Evolutionary conservation across 2,113 vertebrate species (phyloP), one percentile per base, ranked within the genome.

Genomic region (Cebus imitator): DNA sequence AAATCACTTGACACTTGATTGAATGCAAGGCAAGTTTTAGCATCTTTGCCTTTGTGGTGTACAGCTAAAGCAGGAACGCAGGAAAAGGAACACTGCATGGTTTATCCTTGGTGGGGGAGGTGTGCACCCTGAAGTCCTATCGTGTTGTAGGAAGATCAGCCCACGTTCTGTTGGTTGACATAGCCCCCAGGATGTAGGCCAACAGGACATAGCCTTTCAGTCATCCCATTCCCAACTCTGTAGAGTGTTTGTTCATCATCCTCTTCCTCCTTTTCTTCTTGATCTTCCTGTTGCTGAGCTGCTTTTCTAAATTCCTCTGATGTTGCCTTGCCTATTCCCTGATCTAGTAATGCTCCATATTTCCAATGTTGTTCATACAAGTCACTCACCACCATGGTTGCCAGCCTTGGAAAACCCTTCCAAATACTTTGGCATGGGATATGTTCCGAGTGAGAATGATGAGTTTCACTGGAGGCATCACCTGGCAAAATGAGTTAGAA

Each of bases 141-240:
- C 12, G 37, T 4, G 43, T 79, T 37, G 58, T 5, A 11, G 86
- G 80, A 64, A 64, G 87, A 12, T 98, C 98, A 99, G 96, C 99
- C 99, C 99, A 99, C 99, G 91, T 99, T 99, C 32, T 99, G 99
- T 68, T 99, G 98, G 98, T 99, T 99, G 96, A 99, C 99, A 0
- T 99, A 99, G 80, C 99, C 99, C 96, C 99, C 98, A 0, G 98
- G 99, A 96, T 99, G 99, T 5, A 98, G 98, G 50, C 99, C 99
- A 50, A 50, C 50, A 50, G 50, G 13, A 14, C 50, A 50, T 50
- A 14, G 50, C 50, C 85, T 99, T 99, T 99, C 99, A 99, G 94
- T 99, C 99, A 5, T 99, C 99, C 99, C 99, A 99, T 91, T 98
- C 97, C n/a, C 99, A 99, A 79, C 99, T 96, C 98, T 99, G 32